phyloP scores from a whole-genome alignment of 2,797 vertebrate genomes.

The Phrynocephalus forsythii region DNA sequence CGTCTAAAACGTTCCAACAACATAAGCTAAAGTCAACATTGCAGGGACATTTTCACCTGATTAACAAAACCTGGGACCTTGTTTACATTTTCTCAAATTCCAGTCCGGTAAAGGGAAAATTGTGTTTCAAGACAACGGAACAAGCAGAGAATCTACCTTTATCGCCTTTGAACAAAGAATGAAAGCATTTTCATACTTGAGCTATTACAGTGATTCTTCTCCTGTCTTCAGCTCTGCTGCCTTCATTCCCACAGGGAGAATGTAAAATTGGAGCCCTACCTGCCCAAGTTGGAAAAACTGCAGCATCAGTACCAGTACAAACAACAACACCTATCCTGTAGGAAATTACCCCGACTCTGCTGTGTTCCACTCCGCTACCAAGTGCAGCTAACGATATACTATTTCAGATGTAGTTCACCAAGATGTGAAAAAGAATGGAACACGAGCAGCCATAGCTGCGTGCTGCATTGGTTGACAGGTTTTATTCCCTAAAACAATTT shows the following conservation, averaged over 20 bases:
- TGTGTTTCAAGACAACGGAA: not conserved
- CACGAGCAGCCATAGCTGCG: not conserved
- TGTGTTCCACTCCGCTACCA: not conserved
- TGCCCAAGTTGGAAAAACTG: not conserved
- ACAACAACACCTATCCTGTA: not conserved
- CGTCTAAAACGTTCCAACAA: slow-evolving; percentile 1
- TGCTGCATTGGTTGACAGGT: not conserved
- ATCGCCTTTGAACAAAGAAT: not conserved
- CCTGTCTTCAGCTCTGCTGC: not conserved
- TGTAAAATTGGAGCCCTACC: not conserved
- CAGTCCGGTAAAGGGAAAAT: not conserved
- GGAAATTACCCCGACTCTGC: not conserved
- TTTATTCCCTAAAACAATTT: not conserved
- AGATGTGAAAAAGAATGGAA: not conserved
- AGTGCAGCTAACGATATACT: not conserved
- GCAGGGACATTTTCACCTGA: slow-evolving; percentile 2
- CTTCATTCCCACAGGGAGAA: not conserved
- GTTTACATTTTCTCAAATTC: not conserved
- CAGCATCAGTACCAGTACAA: not conserved
- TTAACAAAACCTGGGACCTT: slow-evolving; percentile 1
- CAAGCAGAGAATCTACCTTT: not conserved
- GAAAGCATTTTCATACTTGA: not conserved
- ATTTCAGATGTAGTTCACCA: not conserved
- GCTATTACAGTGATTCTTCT: not conserved
- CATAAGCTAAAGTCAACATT: slow-evolving; percentile 16